Conservation (phyloP, 1,140 invertebrate species). For the Euwallacea similis region DNA sequence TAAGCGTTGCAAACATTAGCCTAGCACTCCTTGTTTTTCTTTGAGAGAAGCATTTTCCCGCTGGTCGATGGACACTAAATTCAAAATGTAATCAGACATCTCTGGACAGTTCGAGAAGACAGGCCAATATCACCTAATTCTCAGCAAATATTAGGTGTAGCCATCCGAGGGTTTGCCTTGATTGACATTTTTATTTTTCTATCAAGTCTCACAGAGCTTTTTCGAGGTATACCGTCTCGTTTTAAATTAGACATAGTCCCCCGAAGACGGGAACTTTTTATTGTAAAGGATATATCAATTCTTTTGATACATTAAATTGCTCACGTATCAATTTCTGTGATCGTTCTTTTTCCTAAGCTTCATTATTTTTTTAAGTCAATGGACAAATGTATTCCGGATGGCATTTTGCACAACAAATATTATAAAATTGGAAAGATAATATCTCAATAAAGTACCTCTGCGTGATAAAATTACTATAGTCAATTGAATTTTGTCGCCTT, state of each 20-base stretch:
- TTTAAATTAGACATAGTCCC: slow-evolving; percentile 1
- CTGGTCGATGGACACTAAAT: background rate
- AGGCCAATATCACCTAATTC: background rate
- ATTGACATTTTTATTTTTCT: too few species aligned
- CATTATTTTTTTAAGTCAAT: background rate
- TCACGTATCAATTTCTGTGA: background rate
- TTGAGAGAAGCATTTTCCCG: background rate
- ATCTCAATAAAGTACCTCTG: background rate
- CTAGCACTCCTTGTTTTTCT: slow-evolving; percentile 2
- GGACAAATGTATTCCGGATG: background rate
- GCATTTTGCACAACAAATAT: background rate
- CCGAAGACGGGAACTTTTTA: background rate
- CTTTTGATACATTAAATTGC: background rate
- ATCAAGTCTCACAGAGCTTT: background rate
- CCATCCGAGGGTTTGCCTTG: background rate
- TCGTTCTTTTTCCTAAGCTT: background rate
- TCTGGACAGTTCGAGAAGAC: slow-evolving; percentile 2
- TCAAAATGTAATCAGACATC: background rate
- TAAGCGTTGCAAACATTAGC: background rate
- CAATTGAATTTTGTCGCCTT: background rate
- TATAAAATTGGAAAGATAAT: background rate
- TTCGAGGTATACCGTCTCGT: background rate
- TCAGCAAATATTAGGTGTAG: background rate
- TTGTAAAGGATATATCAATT: background rate
- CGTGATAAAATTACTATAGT: background rate